Percentiles rank a stretch among this genome's conserved stretches.
phyloP scores from a whole-genome alignment of 2,113 vertebrate genomes.

The Calidris pygmaea region DNA sequence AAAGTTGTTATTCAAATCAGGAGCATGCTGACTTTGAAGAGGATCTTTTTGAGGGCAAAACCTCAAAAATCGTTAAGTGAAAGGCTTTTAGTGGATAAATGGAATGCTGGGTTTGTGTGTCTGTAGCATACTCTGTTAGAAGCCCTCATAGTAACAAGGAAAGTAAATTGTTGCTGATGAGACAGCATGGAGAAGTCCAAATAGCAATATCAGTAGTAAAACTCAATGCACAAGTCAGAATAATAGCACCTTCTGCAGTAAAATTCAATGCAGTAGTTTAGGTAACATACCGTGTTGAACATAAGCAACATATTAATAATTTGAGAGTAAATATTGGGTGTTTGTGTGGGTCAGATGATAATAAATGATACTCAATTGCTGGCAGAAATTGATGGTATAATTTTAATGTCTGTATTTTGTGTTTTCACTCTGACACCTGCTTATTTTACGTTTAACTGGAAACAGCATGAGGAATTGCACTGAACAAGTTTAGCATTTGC shows the following conservation, averaged over 20 bases:
- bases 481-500: not conserved
- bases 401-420: not conserved
- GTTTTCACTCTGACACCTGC: not conserved
- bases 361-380: not conserved
- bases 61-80: not conserved
- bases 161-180: not conserved
- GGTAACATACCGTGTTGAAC: not conserved
- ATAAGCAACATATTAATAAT: not conserved
- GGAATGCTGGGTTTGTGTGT: not conserved
- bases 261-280: not conserved
- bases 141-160: not conserved
- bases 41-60: not conserved
- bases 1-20: not conserved
- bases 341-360: not conserved
- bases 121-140: not conserved
- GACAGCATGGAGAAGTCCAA: not conserved
- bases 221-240: not conserved
- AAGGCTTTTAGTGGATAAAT: not conserved
- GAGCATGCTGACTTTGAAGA: not conserved
- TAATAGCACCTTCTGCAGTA: not conserved
- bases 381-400: not conserved
- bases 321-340: not conserved
- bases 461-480: not conserved
- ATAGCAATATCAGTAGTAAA: not conserved
- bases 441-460: constrained; percentile 11